Conservation (phyloP, 2,888 invertebrate species). For the Priocnemis perturbator region DNA sequence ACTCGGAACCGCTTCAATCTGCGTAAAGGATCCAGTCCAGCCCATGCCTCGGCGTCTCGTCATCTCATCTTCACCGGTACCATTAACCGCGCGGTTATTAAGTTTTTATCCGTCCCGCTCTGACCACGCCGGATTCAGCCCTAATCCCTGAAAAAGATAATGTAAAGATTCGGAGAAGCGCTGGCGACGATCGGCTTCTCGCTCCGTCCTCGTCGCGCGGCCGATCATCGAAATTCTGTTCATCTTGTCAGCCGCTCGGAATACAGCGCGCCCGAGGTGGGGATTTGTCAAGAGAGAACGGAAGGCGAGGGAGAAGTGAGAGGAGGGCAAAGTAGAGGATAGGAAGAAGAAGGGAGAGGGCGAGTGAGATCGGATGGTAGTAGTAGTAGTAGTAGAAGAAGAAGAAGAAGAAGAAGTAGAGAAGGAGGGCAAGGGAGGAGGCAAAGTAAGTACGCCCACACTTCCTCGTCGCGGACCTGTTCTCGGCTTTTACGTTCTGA, state of each 20-base stretch:
- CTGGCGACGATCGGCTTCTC: too few relatives aligned
- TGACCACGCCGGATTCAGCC: too few relatives aligned
- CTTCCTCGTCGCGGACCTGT: constrained; percentile 59
- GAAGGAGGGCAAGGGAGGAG: constrained; percentile 23
- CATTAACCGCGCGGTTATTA: too few relatives aligned
- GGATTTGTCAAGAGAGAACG: background rate
- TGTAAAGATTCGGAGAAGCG: too few relatives aligned
- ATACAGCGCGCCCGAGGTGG: background rate
- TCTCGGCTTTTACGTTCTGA: constrained; percentile 60
- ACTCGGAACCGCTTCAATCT: too few relatives aligned
- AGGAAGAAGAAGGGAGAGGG: constrained; percentile 10
- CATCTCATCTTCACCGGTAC: too few relatives aligned
- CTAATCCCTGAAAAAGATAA: too few relatives aligned
- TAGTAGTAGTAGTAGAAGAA: constrained; percentile 3
- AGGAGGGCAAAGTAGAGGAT: background rate
- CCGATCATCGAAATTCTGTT: too few relatives aligned
- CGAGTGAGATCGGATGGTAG: background rate
- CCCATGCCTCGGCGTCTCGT: too few relatives aligned
- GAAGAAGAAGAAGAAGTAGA: constrained; percentile 19
- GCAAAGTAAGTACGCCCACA: constrained; percentile 61
- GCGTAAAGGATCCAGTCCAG: too few relatives aligned
- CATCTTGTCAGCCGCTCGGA: background rate
- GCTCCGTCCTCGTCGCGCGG: too few relatives aligned
- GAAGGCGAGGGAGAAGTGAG: background rate
- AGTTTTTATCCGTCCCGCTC: too few relatives aligned